Percentiles rank a stretch among this genome's conserved stretches.
Evolutionary conservation across 2,797 vertebrate genomes (phyloP).

Genomic region (Rallus crepitans): DNA sequence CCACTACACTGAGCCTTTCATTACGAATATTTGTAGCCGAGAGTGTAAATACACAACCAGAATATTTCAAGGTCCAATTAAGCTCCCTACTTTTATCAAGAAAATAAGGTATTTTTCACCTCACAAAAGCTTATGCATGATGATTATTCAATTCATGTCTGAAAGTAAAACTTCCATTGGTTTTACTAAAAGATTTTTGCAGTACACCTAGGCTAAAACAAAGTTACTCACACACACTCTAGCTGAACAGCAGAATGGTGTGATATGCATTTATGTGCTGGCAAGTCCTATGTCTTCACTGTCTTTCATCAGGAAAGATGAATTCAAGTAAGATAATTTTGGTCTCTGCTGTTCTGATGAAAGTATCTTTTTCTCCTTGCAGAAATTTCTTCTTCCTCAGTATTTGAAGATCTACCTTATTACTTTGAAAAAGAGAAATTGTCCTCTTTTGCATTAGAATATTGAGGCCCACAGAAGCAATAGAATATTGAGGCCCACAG

Average conservation of each 20-base stretch:
- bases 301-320: background rate
- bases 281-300: background rate
- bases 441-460: background rate
- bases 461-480: background rate
- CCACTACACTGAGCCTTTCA: too few species aligned
- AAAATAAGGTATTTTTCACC: background rate
- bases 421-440: background rate
- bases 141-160: background rate
- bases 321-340: background rate
- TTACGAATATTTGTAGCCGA: background rate
- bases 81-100: background rate
- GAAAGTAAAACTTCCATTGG: background rate
- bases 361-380: background rate
- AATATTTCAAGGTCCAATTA: background rate
- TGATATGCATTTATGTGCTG: background rate
- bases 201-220: background rate
- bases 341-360: background rate
- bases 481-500: background rate
- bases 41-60: background rate
- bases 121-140: background rate
- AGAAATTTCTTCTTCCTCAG: background rate
- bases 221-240: background rate
- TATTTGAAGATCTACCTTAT: background rate
- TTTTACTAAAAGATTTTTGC: background rate
- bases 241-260: background rate